phyloP scores from a whole-genome alignment of 2,888 invertebrate genomes.

The Cylloceria caligata region DNA sequence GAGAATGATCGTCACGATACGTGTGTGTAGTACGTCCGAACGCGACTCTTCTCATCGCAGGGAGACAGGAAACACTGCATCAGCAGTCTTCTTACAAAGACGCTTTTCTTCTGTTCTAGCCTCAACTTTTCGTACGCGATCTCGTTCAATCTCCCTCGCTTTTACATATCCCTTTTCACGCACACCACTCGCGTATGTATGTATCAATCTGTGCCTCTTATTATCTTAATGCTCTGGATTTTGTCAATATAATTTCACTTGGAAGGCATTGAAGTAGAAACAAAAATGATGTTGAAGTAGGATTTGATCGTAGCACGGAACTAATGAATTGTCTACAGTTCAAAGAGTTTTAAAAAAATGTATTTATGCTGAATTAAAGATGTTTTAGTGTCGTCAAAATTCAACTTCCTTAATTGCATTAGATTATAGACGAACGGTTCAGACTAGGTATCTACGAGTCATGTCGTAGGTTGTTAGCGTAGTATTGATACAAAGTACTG shows the following conservation, averaged over 20 bases:
- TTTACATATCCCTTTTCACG: conserved; percentile 17
- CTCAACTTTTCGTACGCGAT: neutral
- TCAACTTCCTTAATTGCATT: neutral
- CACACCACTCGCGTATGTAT: neutral
- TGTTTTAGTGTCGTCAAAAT: too few species aligned
- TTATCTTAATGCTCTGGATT: conserved; percentile 26
- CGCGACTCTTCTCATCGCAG: too few species aligned
- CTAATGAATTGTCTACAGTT: too few species aligned
- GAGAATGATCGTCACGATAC: neutral
- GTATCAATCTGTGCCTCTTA: neutral
- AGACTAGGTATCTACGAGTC: neutral
- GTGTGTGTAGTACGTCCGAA: neutral
- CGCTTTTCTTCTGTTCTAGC: conserved; percentile 18
- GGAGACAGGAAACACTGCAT: too few species aligned
- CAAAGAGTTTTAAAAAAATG: too few species aligned
- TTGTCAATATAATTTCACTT: conserved; percentile 19
- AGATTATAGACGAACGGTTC: neutral
- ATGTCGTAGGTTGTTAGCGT: neutral
- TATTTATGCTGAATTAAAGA: too few species aligned
- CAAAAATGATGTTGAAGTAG: neutral
- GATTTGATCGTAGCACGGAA: neutral
- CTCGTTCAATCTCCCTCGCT: neutral
- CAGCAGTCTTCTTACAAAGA: conserved; percentile 25
- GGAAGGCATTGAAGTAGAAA: neutral
- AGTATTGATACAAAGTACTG: conserved; percentile 19